Percentiles rank a stretch among this genome's conserved stretches.
These are phyloP conservation scores for Synanthedon tipuliformis DNA, from an alignment of 2,888 invertebrate genomes.

Conservation along the genomic window DNA sequence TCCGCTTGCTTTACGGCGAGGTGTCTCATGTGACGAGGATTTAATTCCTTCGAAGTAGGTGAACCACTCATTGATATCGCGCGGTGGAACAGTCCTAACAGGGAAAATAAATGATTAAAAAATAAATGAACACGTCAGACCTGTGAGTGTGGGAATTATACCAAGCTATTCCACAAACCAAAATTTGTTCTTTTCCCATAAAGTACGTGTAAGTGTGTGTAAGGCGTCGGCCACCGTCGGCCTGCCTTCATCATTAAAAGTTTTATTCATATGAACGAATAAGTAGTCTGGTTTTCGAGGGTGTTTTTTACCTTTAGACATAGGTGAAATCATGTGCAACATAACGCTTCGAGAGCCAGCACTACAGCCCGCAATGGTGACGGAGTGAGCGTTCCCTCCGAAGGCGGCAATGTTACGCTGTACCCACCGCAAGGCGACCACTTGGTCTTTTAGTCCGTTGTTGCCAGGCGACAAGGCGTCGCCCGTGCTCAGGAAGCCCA, in stretches of 20 bases:
- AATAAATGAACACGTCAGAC: not conserved
- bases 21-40: constrained; percentile 63
- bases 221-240: too few relatives aligned
- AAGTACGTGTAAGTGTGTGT: too few relatives aligned
- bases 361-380: constrained; percentile 75
- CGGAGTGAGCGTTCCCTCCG: constrained; percentile 74
- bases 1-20: constrained; percentile 74
- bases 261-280: too few relatives aligned
- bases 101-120: not conserved
- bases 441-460: constrained; percentile 79
- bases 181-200: too few relatives aligned
- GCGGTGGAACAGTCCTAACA: constrained; percentile 75
- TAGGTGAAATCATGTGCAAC: constrained; percentile 73
- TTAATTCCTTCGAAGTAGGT: constrained; percentile 61
- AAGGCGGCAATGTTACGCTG: constrained; percentile 74
- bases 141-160: too few relatives aligned
- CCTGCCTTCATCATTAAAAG: not conserved
- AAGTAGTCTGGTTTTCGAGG: not conserved
- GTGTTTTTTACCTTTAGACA: constrained; percentile 62
- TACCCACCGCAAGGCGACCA: constrained; percentile 74
- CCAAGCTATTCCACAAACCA: too few relatives aligned
- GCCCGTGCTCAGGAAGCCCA: constrained; percentile 74
- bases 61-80: constrained; percentile 78
- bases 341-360: constrained; percentile 63
- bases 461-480: constrained; percentile 76